These are phyloP conservation scores for Hemicrepidius hirtus DNA, from an alignment of 2,888 invertebrate species.

Conservation along the genomic window DNA sequence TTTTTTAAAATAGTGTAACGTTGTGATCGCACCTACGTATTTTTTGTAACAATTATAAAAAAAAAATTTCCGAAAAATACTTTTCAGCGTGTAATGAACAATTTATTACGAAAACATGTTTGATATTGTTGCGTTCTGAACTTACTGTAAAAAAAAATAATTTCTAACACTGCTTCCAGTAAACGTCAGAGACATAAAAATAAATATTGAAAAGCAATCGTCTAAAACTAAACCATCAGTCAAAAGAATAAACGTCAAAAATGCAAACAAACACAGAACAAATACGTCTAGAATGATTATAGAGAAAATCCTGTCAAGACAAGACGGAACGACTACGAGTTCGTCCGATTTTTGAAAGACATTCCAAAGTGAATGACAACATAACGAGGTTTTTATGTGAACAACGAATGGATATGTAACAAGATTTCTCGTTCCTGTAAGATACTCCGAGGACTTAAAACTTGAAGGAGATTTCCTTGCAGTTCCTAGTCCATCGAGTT, in stretches of 20 bases:
- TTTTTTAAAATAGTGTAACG: no score
- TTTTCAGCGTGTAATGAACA: no score
- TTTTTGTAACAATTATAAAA: no score
- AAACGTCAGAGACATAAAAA: neutral
- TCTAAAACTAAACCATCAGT: slow-evolving; percentile 3
- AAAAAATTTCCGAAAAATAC: no score
- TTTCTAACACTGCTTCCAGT: no score
- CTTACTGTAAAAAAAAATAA: no score
- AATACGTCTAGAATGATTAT: slow-evolving; percentile 3
- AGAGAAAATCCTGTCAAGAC: neutral
- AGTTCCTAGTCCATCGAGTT: slow-evolving; percentile 38
- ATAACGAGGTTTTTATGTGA: slow-evolving; percentile 14
- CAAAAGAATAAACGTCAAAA: neutral
- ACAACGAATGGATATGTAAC: neutral
- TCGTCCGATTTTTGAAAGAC: neutral
- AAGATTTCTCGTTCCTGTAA: slow-evolving; percentile 12
- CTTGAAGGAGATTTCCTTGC: slow-evolving; percentile 5
- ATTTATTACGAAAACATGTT: neutral
- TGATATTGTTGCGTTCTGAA: no score
- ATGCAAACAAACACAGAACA: neutral
- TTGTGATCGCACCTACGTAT: no score
- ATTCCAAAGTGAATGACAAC: slow-evolving; percentile 4
- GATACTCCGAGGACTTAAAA: neutral
- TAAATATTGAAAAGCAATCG: neutral
- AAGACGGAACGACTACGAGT: neutral